Evolutionary conservation across 2,113 vertebrate species (phyloP), one percentile per base, ranked within the genome.

Genomic region (Lepus timidus): DNA sequence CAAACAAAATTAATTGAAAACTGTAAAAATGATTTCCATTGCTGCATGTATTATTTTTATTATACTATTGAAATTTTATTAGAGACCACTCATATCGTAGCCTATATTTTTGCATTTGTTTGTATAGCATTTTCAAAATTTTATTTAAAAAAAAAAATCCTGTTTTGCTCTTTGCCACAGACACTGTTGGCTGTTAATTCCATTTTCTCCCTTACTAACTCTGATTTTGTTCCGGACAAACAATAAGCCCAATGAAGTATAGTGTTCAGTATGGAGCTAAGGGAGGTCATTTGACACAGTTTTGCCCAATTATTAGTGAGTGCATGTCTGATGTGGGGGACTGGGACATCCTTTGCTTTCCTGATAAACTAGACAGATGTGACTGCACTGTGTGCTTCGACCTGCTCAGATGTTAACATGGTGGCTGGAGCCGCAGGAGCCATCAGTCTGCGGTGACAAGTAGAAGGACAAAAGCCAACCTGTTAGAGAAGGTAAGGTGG

Each of bases 1-100:
- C 16, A 75, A 67, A 55, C 10, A 88, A 52, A 64, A 9, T 33
- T 74, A 31, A 92, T 70, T 90, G 86, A 17, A 90, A 92, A 90
- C 49, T n/a, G 25, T 87, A 44, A 84, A 55, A 62, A 33, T 90
- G 23, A 75, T 58, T 81, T 52, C 22, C 70, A 20, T 70, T 86
- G 12, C 68, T 9, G 44, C 51, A 58, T 23, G 55, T 27, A 33
- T 19, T 27, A 70, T 52, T 89, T 86, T 20, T 31, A 49, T 19
- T 14, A 25, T 39, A 29, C 16, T 71, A 51, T 62, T 71, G 7
- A 8, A 25, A 87, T 86, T 92, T 61, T 39, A 33, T 25, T 86
- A 61, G n/a, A 17, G 25, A 64, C 58, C 22, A 64, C 20, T 86
- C 76, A 55, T 10, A 76, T 68, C 68, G 27, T 9, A 31, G 73